Conservation (phyloP, 2,888 invertebrate species). For the Cheilosia scutellata region DNA sequence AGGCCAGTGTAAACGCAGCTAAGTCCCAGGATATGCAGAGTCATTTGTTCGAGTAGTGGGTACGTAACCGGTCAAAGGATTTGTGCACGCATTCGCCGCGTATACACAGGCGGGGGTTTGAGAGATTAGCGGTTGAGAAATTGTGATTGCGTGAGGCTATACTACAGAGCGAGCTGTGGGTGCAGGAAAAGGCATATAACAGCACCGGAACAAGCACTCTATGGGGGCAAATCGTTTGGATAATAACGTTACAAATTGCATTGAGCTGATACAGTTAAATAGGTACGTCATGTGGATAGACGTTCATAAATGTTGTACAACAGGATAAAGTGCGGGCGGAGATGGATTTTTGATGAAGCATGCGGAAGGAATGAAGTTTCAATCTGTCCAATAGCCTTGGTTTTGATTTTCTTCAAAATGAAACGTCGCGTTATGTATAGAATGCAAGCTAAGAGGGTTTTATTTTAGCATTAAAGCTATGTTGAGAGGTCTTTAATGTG, state of each 20-base stretch:
- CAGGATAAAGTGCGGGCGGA: too few species aligned
- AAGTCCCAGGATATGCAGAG: conserved; percentile 24
- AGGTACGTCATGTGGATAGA: too few species aligned
- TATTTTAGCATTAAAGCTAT: too few species aligned
- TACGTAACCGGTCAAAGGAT: conserved; percentile 23
- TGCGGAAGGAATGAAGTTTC: too few species aligned
- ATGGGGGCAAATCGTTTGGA: conserved; percentile 14
- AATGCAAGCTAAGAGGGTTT: too few species aligned
- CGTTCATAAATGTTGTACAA: too few species aligned
- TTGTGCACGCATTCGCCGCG: neutral
- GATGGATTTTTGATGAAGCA: too few species aligned
- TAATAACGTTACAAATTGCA: conserved; percentile 13
- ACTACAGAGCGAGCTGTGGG: neutral
- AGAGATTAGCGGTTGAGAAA: conserved; percentile 51
- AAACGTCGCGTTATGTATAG: too few species aligned
- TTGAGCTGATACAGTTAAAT: neutral
- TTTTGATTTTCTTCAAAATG: too few species aligned
- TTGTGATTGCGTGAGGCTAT: conserved; percentile 32
- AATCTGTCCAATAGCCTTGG: too few species aligned
- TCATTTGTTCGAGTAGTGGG: conserved; percentile 17
- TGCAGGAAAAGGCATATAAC: neutral
- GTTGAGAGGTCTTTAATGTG: too few species aligned
- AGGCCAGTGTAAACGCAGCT: conserved; percentile 53
- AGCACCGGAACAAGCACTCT: neutral
- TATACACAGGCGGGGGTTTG: neutral